Base-by-base conservation (phyloP, 1,140 invertebrate species). In the Papilio machaon region DNA sequence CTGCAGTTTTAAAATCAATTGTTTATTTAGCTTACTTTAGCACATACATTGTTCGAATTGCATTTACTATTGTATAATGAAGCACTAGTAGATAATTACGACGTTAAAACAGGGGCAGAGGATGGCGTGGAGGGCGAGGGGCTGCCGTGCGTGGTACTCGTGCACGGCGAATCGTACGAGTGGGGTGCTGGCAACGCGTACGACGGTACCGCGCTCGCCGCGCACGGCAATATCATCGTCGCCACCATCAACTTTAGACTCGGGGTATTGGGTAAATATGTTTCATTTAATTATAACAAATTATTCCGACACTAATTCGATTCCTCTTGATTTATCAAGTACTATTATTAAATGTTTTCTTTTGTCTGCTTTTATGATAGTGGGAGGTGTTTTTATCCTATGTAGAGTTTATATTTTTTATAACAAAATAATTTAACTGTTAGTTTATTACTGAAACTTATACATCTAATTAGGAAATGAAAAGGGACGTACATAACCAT, bases 191-290 rank as follows among this genome's bases (percentile, higher is more conserved):
- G 98, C 74, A 99, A 99, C 95, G 97, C 98, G 7, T 98, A 99
- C 92, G 98, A 99, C 93, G 98, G 98, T 80, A 98, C 97, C 79
- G 97, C 98, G 43, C 95, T 99, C 73, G 98, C 98, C 80, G 97
- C 98, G 81, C 97, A 98, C 87, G 97, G 98, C 81, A 97, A 98
- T 90, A 96, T 99, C 88, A 98, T 99, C 89, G 98, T 99, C 82
- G 97, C 99, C 90, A 99, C 98, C 85, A 97, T 99, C 90, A 99
- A 99, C 96, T 99, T 99, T 96, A 97, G 99, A 87, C 96, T 99
- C 80, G 99, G 99, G 81, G 97, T 99, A 85, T 96, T 99, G 91
- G 99, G 99, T 98, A 95, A 97, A 97, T 86, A 8, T 35, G 70
- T 11, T 35, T 58, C 38, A 58, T 38, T 79, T 73, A 43, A 30